Conservation (phyloP, 2,797 vertebrate genomes). For the Ciconia nigra region DNA sequence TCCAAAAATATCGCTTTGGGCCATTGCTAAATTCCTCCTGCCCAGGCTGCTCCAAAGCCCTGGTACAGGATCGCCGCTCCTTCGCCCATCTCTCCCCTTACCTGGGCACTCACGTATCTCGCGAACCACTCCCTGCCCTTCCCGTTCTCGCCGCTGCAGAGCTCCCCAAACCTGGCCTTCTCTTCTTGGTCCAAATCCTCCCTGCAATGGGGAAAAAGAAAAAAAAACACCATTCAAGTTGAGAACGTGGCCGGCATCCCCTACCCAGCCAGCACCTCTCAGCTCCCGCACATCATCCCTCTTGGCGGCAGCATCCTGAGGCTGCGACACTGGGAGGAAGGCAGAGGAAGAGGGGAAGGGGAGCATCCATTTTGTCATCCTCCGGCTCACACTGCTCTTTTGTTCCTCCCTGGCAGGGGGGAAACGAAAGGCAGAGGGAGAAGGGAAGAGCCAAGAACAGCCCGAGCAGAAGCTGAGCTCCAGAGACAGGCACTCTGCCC, state of each 20-base stretch:
- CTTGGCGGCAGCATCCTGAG: fast-evolving
- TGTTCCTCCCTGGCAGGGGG: background rate
- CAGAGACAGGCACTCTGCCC: background rate
- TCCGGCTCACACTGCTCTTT: background rate
- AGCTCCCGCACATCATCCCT: fast-evolving
- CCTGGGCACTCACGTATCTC: constrained; percentile 93
- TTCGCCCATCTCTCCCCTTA: constrained; percentile 38
- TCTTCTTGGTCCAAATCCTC: constrained; percentile 95
- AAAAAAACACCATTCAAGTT: background rate
- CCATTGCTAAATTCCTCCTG: background rate
- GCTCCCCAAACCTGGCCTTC: constrained; percentile 91
- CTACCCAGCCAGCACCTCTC: fast-evolving
- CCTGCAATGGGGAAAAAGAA: constrained; percentile 63
- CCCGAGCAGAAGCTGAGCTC: background rate
- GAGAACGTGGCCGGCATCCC: background rate
- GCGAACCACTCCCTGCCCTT: constrained; percentile 97
- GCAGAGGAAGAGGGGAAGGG: background rate
- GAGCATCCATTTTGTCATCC: background rate
- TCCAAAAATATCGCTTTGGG: background rate
- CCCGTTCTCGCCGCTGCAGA: constrained; percentile 87
- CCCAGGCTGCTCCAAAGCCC: background rate
- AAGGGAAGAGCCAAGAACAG: background rate
- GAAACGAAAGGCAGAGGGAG: background rate
- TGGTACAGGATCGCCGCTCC: fast-evolving
- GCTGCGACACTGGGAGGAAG: background rate